Evolutionary conservation across 2,888 invertebrate species (phyloP), one percentile per base, ranked within the genome.

Genomic region (Limnephilus auricula): DNA sequence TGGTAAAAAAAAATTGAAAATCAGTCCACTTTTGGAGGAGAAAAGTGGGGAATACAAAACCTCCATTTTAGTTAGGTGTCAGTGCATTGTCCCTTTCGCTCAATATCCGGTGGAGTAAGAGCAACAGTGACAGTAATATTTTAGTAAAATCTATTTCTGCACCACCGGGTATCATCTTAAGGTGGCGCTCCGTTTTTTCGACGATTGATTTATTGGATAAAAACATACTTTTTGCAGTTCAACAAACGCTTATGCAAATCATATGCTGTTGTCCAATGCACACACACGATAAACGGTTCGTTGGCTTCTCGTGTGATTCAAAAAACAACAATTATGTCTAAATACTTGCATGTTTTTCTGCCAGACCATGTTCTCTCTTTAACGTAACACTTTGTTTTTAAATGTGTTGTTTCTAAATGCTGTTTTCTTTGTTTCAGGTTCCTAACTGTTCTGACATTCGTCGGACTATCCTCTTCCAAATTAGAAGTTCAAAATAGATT

Each of bases 401-500:
- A 9, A 18, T 2, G 80, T 15, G 31, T 0, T 31, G 31, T 32
- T 25, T 15, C 13, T 32, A 15, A 82, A 9, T 86, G n/a, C 40
- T 86, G 50, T 87, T 88, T 86, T 89, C 31, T 50, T 88, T 79
- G 80, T 92, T 92, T 18, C 90, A 92, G 92, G 90, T 84, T 92
- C 18, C 34, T 92, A 79, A 89, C 91, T 5, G 89, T 82, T 32
- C 78, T 92, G 90, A 78, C 91, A 6, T 34, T 92, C 32, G 79
- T 92, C 32, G 83, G 79, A 78, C 45, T 91, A 37, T 91, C 91
- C 31, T 83, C 92, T 15, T 91, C 92, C 45, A 90, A 89, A n/a
- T 40, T 91, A 37, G 85, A 89, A 84, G 37, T 85, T 40, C 90
- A 84, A 32, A 89, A 79, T n/a, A 79, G 40, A 50, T 50, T 86